These are phyloP conservation scores for Drosophila elegans DNA, from an alignment of 1,140 invertebrate genomes.

Conservation along the genomic window DNA sequence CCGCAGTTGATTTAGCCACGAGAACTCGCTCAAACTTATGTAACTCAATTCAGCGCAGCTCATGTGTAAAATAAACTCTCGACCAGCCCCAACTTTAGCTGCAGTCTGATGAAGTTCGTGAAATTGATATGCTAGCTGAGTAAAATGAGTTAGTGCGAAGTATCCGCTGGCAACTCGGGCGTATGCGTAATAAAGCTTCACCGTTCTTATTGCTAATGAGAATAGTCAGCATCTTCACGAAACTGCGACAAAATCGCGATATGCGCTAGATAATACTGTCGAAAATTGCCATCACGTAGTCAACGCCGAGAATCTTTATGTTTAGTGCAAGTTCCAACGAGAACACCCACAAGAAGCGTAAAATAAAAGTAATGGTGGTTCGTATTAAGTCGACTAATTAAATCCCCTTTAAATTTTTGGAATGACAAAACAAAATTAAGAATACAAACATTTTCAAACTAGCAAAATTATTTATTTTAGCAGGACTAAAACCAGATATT, in stretches of 20 bases:
- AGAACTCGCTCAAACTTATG: constrained; percentile 12
- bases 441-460: too few species aligned
- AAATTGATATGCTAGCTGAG: constrained; percentile 57
- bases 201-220: constrained; percentile 39
- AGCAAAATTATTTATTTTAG: too few species aligned
- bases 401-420: not conserved
- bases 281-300: constrained; percentile 62
- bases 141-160: not conserved
- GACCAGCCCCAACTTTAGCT: constrained; percentile 9
- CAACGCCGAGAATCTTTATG: not conserved
- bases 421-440: too few species aligned
- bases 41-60: constrained; percentile 37
- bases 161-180: constrained; percentile 3
- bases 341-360: not conserved
- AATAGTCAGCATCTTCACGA: constrained; percentile 4
- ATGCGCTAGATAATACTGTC: constrained; percentile 46
- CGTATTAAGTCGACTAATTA: not conserved
- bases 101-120: constrained; percentile 59
- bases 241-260: constrained; percentile 38
- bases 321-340: not conserved
- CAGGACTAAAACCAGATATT: too few species aligned
- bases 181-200: constrained; percentile 28
- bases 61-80: constrained; percentile 63
- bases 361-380: not conserved
- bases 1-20: constrained; percentile 28